phyloP scores from a whole-genome alignment of 2,113 vertebrate species.

The Cacatua alba region DNA sequence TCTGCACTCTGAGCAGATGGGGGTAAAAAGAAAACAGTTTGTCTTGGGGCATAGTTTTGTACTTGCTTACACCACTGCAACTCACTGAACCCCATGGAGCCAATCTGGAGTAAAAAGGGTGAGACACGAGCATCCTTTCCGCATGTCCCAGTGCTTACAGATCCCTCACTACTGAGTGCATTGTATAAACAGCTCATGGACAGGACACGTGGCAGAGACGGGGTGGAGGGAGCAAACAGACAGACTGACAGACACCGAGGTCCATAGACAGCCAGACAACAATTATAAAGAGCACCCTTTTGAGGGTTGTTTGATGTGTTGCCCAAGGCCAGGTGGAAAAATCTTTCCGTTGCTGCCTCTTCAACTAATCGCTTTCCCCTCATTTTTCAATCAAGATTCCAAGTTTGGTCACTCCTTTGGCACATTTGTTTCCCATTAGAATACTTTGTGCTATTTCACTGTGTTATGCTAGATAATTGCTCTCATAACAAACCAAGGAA shows the following conservation, averaged over 20 bases:
- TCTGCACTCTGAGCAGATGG: background rate
- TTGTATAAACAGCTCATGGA: background rate
- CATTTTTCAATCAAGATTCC: conserved; percentile 81
- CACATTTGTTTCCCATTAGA: conserved; percentile 87
- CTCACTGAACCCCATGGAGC: background rate
- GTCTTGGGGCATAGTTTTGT: background rate
- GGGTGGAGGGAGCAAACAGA: background rate
- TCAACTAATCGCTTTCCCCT: conserved; percentile 77
- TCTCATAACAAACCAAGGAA: conserved; percentile 86
- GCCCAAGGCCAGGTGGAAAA: conserved; percentile 83
- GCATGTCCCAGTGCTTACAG: background rate
- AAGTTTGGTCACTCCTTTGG: conserved; percentile 64
- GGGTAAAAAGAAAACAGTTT: background rate
- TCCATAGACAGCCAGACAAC: conserved; percentile 69
- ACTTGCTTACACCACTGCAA: background rate
- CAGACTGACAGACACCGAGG: conserved; percentile 10
- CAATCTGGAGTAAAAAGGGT: background rate
- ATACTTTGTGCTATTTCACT: conserved; percentile 73
- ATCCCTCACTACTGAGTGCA: background rate
- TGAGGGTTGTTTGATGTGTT: conserved; percentile 77
- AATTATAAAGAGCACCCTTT: conserved; percentile 80
- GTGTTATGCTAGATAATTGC: conserved; percentile 87
- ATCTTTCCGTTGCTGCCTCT: conserved; percentile 75
- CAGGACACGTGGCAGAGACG: background rate
- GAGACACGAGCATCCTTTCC: background rate